Evolutionary conservation across 2,113 vertebrate species (phyloP).

Genomic region (Scytalopus superciliaris): DNA sequence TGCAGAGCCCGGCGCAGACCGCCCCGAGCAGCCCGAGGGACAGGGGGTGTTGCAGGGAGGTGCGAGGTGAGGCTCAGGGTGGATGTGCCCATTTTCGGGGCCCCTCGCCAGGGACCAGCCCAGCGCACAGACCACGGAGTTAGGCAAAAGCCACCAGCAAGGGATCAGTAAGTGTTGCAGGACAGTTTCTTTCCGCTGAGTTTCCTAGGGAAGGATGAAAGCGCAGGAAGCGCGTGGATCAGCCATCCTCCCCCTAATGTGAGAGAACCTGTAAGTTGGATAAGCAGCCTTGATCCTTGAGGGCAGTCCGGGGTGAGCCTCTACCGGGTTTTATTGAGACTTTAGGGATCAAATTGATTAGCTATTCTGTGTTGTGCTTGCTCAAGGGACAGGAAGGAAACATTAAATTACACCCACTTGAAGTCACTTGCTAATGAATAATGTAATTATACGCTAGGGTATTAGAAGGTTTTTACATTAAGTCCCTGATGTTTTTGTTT

Average conservation of each 20-base stretch:
- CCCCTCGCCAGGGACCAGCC: background rate
- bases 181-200: background rate
- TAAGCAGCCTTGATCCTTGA: background rate
- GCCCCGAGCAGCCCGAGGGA: background rate
- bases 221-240: background rate
- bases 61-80: background rate
- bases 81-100: background rate
- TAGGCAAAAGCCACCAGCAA: background rate
- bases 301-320: background rate
- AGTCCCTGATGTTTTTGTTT: constrained; percentile 23
- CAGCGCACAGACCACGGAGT: background rate
- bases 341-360: constrained; percentile 17
- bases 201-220: background rate
- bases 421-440: constrained; percentile 44
- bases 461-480: constrained; percentile 10
- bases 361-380: background rate
- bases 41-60: background rate
- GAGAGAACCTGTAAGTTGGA: background rate
- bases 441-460: background rate
- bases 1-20: background rate
- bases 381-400: constrained; percentile 1
- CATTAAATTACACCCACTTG: constrained; percentile 19
- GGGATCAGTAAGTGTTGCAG: background rate
- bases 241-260: background rate
- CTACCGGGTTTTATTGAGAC: background rate